phyloP scores from a whole-genome alignment of 2,113 vertebrate genomes.

The Urocolius indicus region DNA sequence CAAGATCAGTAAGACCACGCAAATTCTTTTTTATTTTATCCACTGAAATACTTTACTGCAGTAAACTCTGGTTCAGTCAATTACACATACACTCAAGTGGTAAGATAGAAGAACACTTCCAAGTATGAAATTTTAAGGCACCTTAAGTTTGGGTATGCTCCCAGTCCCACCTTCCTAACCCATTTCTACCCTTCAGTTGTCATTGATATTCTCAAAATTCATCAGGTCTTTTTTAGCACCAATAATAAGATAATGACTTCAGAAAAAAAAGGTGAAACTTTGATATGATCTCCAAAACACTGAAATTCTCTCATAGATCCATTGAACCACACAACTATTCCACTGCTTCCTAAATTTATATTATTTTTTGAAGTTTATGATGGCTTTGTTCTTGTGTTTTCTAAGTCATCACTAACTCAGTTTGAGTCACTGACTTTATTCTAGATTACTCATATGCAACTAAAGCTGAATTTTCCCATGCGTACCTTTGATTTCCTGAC shows the following conservation, averaged over 20 bases:
- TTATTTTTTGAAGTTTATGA: neutral
- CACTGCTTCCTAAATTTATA: neutral
- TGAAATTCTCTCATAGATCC: neutral
- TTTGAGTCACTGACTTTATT: neutral
- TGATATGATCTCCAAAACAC: neutral
- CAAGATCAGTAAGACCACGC: neutral
- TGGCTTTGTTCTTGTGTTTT: neutral
- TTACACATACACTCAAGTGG: neutral
- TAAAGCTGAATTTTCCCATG: neutral
- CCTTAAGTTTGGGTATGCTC: neutral
- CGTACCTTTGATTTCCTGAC: neutral
- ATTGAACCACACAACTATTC: neutral
- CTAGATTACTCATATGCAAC: accelerated
- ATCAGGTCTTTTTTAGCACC: neutral
- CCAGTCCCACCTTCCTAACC: neutral
- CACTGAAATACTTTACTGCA: neutral
- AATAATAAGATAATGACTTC: neutral
- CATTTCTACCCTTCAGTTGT: neutral
- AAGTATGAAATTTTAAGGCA: neutral
- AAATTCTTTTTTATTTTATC: neutral
- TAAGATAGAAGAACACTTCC: neutral
- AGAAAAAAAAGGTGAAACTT: neutral
- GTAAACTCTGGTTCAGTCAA: neutral
- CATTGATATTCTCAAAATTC: neutral
- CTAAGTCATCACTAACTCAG: neutral